Conservation (phyloP, 1,140 invertebrate species). For the Fopius arisanus region DNA sequence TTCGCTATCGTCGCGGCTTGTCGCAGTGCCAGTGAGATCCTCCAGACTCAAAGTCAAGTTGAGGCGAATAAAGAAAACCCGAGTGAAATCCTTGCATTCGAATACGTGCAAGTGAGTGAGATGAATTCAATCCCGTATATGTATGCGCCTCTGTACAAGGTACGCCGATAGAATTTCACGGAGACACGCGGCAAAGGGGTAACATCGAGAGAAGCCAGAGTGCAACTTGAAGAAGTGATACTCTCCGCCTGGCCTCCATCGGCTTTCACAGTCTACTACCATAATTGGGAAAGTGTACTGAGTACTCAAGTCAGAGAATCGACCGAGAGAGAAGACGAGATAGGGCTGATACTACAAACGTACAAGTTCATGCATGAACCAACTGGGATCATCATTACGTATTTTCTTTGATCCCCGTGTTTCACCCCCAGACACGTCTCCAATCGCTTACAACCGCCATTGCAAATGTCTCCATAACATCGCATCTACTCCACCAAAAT, state of each 20-base stretch:
- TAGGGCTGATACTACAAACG: conserved; percentile 7
- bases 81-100: not conserved
- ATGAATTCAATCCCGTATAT: not conserved
- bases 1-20: not conserved
- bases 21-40: conserved; percentile 4
- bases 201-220: not conserved
- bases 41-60: conserved; percentile 1
- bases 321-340: not conserved
- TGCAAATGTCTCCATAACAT: not conserved
- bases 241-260: not conserved
- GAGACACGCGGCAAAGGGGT: not conserved
- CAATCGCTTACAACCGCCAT: not conserved
- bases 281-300: conserved; percentile 1
- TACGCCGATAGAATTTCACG: conserved; percentile 7
- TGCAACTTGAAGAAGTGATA: not conserved
- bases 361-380: conserved; percentile 17
- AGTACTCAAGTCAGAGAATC: not conserved
- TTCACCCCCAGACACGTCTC: conserved; percentile 3
- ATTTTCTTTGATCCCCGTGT: conserved; percentile 24
- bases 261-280: conserved; percentile 7
- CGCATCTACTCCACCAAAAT: not conserved
- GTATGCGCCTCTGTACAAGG: not conserved
- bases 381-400: conserved; percentile 24
- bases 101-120: not conserved
- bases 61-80: not conserved